phyloP scores from a whole-genome alignment of 2,888 invertebrate species.

The Fissipunctia ypsillon region DNA sequence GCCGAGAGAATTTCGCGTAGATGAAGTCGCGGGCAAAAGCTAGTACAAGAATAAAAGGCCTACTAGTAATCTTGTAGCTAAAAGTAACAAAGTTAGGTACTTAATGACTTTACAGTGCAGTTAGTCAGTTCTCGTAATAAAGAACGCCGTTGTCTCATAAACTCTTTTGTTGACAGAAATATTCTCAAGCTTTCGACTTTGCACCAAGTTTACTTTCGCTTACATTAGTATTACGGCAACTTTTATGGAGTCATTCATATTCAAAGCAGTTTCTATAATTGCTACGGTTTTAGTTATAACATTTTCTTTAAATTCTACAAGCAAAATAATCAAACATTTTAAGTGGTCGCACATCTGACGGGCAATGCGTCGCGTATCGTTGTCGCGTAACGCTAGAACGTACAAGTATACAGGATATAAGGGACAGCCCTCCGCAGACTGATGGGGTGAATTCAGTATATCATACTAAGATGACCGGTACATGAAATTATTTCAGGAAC shows the following conservation, averaged over 20 bases:
- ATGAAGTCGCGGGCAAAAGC: background rate
- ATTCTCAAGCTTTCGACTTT: slow-evolving; percentile 61
- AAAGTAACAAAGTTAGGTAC: slow-evolving; percentile 17
- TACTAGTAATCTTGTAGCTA: background rate
- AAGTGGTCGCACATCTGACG: background rate
- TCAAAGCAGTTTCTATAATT: slow-evolving; percentile 2
- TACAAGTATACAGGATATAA: too few relatives aligned
- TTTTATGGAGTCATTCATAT: slow-evolving; percentile 22
- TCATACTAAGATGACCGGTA: too few relatives aligned
- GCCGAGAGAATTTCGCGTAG: background rate
- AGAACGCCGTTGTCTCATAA: slow-evolving; percentile 32
- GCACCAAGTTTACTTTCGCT: slow-evolving; percentile 54
- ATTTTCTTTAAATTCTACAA: background rate
- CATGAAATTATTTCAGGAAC: too few relatives aligned
- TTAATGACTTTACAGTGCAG: slow-evolving; percentile 30
- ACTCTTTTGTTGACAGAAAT: slow-evolving; percentile 57
- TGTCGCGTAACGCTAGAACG: background rate
- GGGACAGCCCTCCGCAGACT: too few relatives aligned
- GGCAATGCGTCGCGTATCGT: background rate
- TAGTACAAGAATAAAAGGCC: slow-evolving; percentile 1
- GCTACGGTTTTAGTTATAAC: background rate
- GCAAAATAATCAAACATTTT: background rate
- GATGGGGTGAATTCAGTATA: too few relatives aligned
- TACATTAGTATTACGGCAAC: slow-evolving; percentile 35
- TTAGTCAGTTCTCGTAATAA: slow-evolving; percentile 39